Conservation (phyloP, 2,113 vertebrate species). For the Hippocampus abdominalis region DNA sequence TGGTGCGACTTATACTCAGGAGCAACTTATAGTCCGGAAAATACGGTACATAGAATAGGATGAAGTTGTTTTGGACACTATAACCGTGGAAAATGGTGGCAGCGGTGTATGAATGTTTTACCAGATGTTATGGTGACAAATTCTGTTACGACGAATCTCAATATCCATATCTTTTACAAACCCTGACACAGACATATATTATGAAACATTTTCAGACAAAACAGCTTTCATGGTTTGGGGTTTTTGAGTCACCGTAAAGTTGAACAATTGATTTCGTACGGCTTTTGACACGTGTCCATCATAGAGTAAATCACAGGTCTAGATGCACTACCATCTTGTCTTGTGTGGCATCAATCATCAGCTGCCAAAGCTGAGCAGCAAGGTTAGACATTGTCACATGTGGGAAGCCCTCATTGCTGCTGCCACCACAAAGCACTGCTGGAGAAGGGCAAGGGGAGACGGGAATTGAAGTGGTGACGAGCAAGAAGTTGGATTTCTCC, state of each 20-base stretch:
- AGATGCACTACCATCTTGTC: slow-evolving; percentile 62
- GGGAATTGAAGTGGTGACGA: slow-evolving; percentile 36
- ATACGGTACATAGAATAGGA: too few species aligned
- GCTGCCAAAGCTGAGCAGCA: slow-evolving; percentile 52
- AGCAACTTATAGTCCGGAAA: too few species aligned
- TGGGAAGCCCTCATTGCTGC: slow-evolving; percentile 56
- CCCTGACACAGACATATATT: neutral
- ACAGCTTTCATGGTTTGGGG: neutral
- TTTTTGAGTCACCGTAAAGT: neutral
- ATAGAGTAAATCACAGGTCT: slow-evolving; percentile 54
- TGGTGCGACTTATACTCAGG: too few species aligned
- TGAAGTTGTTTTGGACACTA: neutral
- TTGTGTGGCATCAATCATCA: slow-evolving; percentile 74
- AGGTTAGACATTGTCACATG: slow-evolving; percentile 66
- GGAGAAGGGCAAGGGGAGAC: slow-evolving; percentile 35
- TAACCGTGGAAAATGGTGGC: neutral
- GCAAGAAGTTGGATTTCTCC: slow-evolving; percentile 49
- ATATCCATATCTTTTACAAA: neutral
- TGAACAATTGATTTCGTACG: slow-evolving; percentile 7
- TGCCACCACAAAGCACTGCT: slow-evolving; percentile 39
- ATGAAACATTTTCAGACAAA: neutral
- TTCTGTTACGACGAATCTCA: neutral
- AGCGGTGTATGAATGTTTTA: too few species aligned
- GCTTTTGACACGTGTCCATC: slow-evolving; percentile 51
- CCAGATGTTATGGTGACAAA: neutral